Evolutionary conservation across 2,113 vertebrate genomes (phyloP), one percentile per base, ranked within the genome.

Genomic region (Plestiodon gilberti): DNA sequence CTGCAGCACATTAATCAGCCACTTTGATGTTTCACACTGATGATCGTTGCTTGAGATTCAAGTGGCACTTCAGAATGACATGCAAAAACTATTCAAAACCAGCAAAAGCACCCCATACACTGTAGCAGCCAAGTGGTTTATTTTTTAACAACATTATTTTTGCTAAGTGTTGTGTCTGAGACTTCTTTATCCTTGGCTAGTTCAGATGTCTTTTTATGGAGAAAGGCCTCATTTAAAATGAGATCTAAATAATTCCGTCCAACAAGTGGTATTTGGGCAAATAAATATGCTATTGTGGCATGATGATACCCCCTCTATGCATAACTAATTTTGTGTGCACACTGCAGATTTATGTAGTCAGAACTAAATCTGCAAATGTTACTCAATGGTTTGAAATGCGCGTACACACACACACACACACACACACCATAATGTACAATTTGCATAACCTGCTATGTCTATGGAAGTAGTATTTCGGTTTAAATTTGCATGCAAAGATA

Each of bases 201-300:
- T 92, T 89, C 30, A 28, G 28, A 79, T 70, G 9, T 86, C 69
- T 62, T 80, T 64, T 73, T 33, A 64, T 64, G 57, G n/a, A 40
- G 20, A 35, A 30, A 74, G 43, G 25, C 6, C 25, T 13, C 11
- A 14, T 25, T 78, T 30, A 74, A 80, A 84, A 79, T 57, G 18
- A 84, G 57, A 84, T 69, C 75, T 73, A 89, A 93, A 82, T 67
- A 87, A 85, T 13, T 35, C 22, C 77, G 25, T 67, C 10, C 73
- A 61, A 82, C 4, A 83, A 57, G 35, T 74, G 84, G 25, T 38
- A 78, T 55, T 4, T 28, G 69, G 67, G 90, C 43, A 80, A 9
- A 30, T 10, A 87, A 70, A 62, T 69, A 90, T 86, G 38, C 10
- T 14, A 55, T 11, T n/a, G 30, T 0, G 3, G 78, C 40, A 6